Evolutionary conservation across 2,797 vertebrate genomes (phyloP).

Genomic region (Mionectes olivaceus): DNA sequence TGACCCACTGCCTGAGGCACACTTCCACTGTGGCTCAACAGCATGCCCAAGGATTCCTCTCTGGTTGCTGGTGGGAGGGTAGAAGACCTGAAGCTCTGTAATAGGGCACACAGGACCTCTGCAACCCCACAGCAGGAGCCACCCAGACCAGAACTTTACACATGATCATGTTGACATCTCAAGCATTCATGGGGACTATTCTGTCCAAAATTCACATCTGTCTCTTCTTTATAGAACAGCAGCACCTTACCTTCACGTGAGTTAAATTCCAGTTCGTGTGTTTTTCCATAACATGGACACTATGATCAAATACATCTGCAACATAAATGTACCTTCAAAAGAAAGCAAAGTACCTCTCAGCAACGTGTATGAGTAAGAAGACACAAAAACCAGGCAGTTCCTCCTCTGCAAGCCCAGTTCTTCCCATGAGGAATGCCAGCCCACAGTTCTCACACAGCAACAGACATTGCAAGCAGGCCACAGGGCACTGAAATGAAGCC

Average conservation of each 20-base stretch:
- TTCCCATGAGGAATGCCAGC: neutral
- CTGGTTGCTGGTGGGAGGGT: neutral
- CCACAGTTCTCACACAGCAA: neutral
- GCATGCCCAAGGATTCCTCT: fast-evolving
- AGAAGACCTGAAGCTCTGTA: neutral
- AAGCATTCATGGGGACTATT: neutral
- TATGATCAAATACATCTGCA: conserved; percentile 73
- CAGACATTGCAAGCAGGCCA: neutral
- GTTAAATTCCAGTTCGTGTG: conserved; percentile 78
- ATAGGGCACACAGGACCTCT: fast-evolving
- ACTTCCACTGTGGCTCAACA: neutral
- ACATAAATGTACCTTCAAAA: conserved; percentile 80
- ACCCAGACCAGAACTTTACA: neutral
- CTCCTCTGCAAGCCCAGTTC: neutral
- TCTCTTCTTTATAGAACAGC: neutral
- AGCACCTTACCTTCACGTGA: conserved; percentile 76
- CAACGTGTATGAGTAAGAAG: neutral
- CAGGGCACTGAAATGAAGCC: neutral
- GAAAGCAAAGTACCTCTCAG: conserved; percentile 50
- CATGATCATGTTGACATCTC: neutral
- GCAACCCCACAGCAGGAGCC: neutral
- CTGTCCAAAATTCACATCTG: neutral
- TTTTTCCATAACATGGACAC: conserved; percentile 78
- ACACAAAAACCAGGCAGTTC: neutral
- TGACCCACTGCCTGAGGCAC: neutral